phyloP scores from a whole-genome alignment of 2,797 vertebrate genomes.

The Mycteria americana region DNA sequence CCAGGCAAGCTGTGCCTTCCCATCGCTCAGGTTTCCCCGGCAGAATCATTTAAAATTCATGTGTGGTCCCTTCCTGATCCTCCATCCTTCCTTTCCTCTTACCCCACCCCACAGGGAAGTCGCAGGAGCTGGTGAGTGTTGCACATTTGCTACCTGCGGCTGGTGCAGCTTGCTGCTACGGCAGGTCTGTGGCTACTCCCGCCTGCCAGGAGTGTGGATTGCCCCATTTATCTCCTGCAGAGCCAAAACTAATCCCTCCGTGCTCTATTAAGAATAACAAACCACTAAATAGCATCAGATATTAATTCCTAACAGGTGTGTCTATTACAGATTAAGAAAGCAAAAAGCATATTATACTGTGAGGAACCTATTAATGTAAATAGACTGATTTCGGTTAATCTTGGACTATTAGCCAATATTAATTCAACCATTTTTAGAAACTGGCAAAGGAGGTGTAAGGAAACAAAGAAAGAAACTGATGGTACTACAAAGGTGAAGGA shows the following conservation, averaged over 20 bases:
- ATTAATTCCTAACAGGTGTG: background rate
- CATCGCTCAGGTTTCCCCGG: background rate
- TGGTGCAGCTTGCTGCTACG: rapidly evolving
- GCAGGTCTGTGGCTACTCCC: background rate
- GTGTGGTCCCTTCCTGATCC: background rate
- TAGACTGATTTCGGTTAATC: background rate
- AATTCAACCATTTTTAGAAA: background rate
- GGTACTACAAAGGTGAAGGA: background rate
- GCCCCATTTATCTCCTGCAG: background rate
- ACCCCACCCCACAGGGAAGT: background rate
- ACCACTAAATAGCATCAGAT: background rate
- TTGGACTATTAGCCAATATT: background rate
- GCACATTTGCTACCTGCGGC: background rate
- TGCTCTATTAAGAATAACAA: background rate
- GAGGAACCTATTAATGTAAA: background rate
- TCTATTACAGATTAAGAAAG: background rate
- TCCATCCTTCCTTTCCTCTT: background rate
- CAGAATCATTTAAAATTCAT: background rate
- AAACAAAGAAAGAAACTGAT: background rate
- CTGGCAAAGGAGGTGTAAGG: background rate
- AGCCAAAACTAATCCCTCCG: background rate
- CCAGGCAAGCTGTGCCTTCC: background rate
- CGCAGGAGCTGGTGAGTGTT: background rate
- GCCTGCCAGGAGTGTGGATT: background rate
- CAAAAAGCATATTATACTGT: background rate